These are phyloP conservation scores for Cossypha heuglini DNA, from an alignment of 2,797 vertebrate species.

Conservation along the genomic window DNA sequence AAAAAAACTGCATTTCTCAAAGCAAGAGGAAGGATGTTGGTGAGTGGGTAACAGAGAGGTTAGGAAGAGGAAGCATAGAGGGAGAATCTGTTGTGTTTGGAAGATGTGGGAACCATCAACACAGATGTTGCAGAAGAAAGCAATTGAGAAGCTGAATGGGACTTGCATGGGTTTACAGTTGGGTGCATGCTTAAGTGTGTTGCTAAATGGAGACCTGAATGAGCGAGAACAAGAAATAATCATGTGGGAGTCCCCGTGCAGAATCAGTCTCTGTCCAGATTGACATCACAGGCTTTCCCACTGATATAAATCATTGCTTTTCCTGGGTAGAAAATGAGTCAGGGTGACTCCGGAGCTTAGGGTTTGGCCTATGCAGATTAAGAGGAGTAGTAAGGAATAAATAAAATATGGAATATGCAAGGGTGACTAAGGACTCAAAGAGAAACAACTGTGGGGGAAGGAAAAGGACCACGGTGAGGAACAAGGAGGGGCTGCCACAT, in stretches of 20 bases:
- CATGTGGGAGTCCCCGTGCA: neutral
- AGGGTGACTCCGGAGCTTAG: constrained; percentile 19
- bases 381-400: constrained; percentile 16
- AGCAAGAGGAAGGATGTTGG: neutral
- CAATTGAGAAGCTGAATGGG: constrained; percentile 11
- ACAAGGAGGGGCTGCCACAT: neutral
- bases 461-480: neutral
- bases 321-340: constrained; percentile 50
- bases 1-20: neutral
- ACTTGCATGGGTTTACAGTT: constrained; percentile 25
- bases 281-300: constrained; percentile 41
- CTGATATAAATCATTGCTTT: neutral
- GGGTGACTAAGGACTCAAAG: constrained; percentile 18
- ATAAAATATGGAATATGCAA: neutral
- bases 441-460: neutral
- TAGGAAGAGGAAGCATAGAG: neutral
- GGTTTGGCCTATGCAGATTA: constrained; percentile 42
- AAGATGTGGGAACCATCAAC: constrained; percentile 49
- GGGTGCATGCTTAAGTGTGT: neutral
- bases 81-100: constrained; percentile 50
- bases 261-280: constrained; percentile 15
- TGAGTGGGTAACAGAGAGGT: constrained; percentile 9
- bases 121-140: constrained; percentile 49
- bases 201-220: constrained; percentile 37
- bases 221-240: constrained; percentile 30